These are phyloP conservation scores for Drosophila pseudotakahashii DNA, from an alignment of 2,888 invertebrate genomes.

Conservation along the genomic window DNA sequence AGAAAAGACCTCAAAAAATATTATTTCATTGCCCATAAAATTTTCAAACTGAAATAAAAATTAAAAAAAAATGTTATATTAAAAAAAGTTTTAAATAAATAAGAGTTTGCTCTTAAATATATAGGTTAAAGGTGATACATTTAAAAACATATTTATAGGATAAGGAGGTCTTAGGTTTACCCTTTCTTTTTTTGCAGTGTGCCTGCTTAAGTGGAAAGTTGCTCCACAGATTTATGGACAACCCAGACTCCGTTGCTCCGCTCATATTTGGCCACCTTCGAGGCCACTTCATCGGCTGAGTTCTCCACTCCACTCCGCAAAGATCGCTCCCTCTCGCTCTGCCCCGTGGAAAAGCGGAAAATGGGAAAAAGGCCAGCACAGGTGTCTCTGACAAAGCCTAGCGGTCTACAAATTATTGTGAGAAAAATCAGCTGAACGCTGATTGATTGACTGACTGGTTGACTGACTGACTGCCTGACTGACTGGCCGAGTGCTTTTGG, in stretches of 20 bases:
- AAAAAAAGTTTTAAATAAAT: too few species aligned
- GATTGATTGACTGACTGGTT: constrained; percentile 42
- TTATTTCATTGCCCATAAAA: too few species aligned
- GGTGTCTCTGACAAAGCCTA: constrained; percentile 68
- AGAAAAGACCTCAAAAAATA: too few species aligned
- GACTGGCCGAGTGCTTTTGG: constrained; percentile 37
- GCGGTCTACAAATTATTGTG: constrained; percentile 77
- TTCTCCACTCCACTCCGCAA: not conserved
- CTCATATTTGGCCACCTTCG: constrained; percentile 67
- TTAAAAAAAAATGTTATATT: too few species aligned
- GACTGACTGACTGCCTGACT: constrained; percentile 19
- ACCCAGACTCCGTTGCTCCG: constrained; percentile 2
- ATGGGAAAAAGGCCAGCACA: constrained; percentile 54
- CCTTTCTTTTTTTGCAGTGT: not conserved
- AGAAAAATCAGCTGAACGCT: constrained; percentile 72
- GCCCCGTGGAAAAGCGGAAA: constrained; percentile 25
- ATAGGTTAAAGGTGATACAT: too few species aligned
- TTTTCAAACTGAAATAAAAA: too few species aligned
- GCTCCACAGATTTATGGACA: constrained; percentile 72
- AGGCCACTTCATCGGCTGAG: constrained; percentile 27
- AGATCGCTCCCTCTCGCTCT: constrained; percentile 34
- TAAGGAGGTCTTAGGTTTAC: not conserved
- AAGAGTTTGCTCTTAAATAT: too few species aligned
- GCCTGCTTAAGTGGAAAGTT: constrained; percentile 66
- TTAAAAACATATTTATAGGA: too few species aligned